Base-by-base conservation (phyloP, 2,888 invertebrate genomes). In the Lumbricus terrestris region DNA sequence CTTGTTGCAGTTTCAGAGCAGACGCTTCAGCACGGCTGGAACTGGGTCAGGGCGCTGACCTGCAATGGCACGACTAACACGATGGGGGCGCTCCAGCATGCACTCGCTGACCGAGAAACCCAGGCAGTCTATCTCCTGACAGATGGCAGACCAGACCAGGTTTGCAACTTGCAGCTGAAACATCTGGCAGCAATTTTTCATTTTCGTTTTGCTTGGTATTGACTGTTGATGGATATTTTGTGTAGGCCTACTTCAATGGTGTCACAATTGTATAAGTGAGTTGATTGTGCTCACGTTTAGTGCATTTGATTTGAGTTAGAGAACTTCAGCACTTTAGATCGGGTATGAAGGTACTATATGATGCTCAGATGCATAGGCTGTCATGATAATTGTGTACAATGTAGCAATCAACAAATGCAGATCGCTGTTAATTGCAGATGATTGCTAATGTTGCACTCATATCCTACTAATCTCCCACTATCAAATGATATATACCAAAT, bases 141-240 rank as follows among this genome's bases (percentile, higher is more conserved):
- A 20, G 95, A 95, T 92, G 95, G 95, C 8, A 92, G 95, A 82
- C 95, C 95, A 37, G 95, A 95, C 90, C 95, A 95, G 94, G 94
- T 94, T 90, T 85, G 90, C 29, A 88, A 33, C 1, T 38, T 33
- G 23, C 37, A 69, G 11, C 29, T n/a, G n/a, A 5, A 69, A n/a
- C 29, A 69, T n/a, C 69, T 69, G 13, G 11, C n/a, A 69, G n/a
- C 69, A 69, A n/a, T n/a, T n/a, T n/a, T n/a, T n/a, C n/a, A n/a
- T n/a, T n/a, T n/a, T n/a, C n/a, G n/a, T n/a, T n/a, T n/a, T n/a
- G n/a, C n/a, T n/a, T n/a, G n/a, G n/a, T n/a, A n/a, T 69, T 69
- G 54, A 23, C 29, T 54, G 29, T 23, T 5, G 15, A 6, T 42
- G 42, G 42, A 13, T 16, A 15, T 42, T 42, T 6, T 2, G 16